Percentiles rank a stretch among this genome's conserved stretches.
Evolutionary conservation across 2,888 invertebrate genomes (phyloP).

Genomic region (Zele albiditarsus): DNA sequence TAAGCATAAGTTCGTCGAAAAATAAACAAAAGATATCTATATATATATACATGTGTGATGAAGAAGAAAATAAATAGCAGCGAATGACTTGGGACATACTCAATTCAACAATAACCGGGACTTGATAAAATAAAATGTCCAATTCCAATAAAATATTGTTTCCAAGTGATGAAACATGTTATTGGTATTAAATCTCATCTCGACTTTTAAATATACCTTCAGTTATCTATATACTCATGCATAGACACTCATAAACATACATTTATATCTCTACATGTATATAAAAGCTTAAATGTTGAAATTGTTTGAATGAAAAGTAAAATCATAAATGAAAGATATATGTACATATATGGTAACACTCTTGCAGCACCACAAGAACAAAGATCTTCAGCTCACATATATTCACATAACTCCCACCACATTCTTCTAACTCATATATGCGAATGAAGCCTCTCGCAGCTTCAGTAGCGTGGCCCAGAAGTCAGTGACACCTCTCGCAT

Average conservation of each 20-base stretch:
- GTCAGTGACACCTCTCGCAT: conserved; percentile 72
- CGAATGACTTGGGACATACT: neutral
- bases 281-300: no score
- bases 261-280: no score
- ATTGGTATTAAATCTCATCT: no score
- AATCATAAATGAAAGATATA: neutral
- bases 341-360: neutral
- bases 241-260: no score
- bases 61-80: no score
- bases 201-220: no score
- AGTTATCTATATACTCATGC: no score
- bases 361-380: neutral
- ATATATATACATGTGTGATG: neutral
- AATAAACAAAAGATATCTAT: conserved; percentile 24
- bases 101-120: neutral
- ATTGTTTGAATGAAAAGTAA: neutral
- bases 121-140: no score
- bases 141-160: no score
- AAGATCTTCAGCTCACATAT: neutral
- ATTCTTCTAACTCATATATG: conserved; percentile 30
- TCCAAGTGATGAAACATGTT: no score
- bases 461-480: conserved; percentile 61
- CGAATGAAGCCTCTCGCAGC: conserved; percentile 15
- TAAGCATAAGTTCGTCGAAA: conserved; percentile 14
- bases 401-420: neutral